Conservation (phyloP, 2,113 vertebrate species). For the Elephas maximus region DNA sequence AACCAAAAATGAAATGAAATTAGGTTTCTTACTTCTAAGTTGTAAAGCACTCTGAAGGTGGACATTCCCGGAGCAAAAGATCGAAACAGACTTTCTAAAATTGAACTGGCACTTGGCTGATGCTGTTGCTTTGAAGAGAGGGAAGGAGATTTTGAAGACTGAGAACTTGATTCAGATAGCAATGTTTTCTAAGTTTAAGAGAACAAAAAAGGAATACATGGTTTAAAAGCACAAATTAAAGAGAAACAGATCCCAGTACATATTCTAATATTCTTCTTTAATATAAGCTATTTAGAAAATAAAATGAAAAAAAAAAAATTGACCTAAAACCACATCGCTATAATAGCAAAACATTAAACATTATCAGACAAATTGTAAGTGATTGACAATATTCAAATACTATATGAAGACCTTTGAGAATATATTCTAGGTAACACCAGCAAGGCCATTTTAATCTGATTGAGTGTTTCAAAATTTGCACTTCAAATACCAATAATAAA, state of each 20-base stretch:
- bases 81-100: slow-evolving; percentile 97
- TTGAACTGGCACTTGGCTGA: slow-evolving; percentile 97
- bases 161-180: slow-evolving; percentile 93
- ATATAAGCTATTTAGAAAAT: neutral
- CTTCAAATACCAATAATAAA: neutral
- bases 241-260: neutral
- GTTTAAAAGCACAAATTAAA: slow-evolving; percentile 41
- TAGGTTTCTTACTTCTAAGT: slow-evolving; percentile 94
- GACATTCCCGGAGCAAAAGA: slow-evolving; percentile 99
- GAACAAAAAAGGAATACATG: neutral
- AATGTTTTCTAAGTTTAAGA: slow-evolving; percentile 93
- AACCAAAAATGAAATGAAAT: neutral
- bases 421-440: neutral
- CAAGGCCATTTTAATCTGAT: neutral
- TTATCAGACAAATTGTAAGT: neutral
- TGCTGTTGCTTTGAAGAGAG: slow-evolving; percentile 97
- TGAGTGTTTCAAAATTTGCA: neutral
- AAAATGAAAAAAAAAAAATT: neutral
- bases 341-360: neutral
- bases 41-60: slow-evolving; percentile 98
- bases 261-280: neutral
- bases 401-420: neutral
- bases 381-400: neutral
- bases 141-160: slow-evolving; percentile 98
- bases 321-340: neutral